Evolutionary conservation across 2,888 invertebrate species (phyloP).

Genomic region (Mythimna ferrago): DNA sequence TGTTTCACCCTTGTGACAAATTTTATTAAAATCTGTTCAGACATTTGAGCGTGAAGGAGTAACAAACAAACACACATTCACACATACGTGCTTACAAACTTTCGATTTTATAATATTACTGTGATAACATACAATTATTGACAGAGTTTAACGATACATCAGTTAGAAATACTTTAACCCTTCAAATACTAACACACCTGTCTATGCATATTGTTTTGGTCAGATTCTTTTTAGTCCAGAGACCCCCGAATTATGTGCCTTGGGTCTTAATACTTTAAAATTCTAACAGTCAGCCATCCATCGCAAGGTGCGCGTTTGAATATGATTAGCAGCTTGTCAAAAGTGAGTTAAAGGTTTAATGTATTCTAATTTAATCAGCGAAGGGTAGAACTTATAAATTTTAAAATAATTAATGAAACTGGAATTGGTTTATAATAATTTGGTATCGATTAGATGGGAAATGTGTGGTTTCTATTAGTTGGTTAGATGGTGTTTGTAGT

Average conservation of each 20-base stretch:
- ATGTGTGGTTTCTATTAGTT: conserved; percentile 10
- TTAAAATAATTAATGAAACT: conserved; percentile 52
- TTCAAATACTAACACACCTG: conserved; percentile 68
- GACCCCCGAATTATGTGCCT: conserved; percentile 81
- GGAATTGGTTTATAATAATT: conserved; percentile 58
- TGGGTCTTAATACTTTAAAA: conserved; percentile 82
- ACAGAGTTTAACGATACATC: conserved; percentile 17
- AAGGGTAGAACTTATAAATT: conserved; percentile 81
- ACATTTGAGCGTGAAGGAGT: too few species aligned
- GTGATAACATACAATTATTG: conserved; percentile 14
- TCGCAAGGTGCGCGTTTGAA: conserved; percentile 88
- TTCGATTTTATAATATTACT: too few species aligned
- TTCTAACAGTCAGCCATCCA: conserved; percentile 83
- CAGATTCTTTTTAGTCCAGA: conserved; percentile 80
- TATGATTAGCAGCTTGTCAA: conserved; percentile 91
- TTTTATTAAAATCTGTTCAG: too few species aligned
- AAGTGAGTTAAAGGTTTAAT: conserved; percentile 86
- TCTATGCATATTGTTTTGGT: conserved; percentile 76
- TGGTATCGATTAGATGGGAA: conserved; percentile 52
- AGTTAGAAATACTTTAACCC: conserved; percentile 29
- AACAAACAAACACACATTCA: too few species aligned
- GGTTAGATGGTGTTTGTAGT: neutral
- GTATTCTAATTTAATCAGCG: conserved; percentile 84
- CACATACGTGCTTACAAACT: too few species aligned
- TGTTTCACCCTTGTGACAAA: too few species aligned